Conservation (phyloP, 2,113 vertebrate genomes). For the Bufo gargarizans region DNA sequence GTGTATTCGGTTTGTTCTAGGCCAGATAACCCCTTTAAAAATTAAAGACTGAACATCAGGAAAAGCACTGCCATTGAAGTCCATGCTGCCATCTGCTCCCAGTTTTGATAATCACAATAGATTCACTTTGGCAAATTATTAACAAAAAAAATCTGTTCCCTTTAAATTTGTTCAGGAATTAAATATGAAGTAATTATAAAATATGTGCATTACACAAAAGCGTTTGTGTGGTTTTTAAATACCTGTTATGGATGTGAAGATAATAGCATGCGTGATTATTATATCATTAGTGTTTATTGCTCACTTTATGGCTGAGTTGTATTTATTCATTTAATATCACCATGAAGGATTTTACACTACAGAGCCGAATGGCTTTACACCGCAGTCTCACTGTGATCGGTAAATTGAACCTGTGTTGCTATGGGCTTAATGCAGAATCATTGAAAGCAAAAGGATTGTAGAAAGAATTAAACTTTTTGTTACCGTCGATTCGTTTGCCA, state of each 20-base stretch:
- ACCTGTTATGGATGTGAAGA: constrained; percentile 48
- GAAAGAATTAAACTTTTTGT: constrained; percentile 73
- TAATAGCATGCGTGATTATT: constrained; percentile 50
- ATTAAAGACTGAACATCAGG: background rate
- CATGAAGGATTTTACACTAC: constrained; percentile 18
- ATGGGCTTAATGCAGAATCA: constrained; percentile 73
- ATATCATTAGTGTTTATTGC: constrained; percentile 51
- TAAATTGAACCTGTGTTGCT: constrained; percentile 78
- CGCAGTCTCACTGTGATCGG: constrained; percentile 65
- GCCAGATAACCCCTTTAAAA: background rate
- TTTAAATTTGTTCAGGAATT: background rate
- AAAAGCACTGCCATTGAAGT: background rate
- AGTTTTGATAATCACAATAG: background rate
- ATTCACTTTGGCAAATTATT: background rate
- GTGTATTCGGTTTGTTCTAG: too few relatives aligned
- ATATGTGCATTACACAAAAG: constrained; percentile 10
- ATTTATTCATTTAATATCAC: constrained; percentile 45
- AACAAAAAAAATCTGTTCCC: background rate
- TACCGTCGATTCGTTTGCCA: constrained; percentile 78
- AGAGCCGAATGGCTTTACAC: constrained; percentile 22
- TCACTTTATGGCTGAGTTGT: constrained; percentile 34
- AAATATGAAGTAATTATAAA: constrained; percentile 27
- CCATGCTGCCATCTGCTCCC: background rate
- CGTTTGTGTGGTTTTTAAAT: constrained; percentile 36
- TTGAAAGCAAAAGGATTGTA: constrained; percentile 70